Percentiles rank a stretch among this genome's conserved stretches.
Conservation (phyloP, 2,113 vertebrate species). For the Lamprotornis superbus region DNA sequence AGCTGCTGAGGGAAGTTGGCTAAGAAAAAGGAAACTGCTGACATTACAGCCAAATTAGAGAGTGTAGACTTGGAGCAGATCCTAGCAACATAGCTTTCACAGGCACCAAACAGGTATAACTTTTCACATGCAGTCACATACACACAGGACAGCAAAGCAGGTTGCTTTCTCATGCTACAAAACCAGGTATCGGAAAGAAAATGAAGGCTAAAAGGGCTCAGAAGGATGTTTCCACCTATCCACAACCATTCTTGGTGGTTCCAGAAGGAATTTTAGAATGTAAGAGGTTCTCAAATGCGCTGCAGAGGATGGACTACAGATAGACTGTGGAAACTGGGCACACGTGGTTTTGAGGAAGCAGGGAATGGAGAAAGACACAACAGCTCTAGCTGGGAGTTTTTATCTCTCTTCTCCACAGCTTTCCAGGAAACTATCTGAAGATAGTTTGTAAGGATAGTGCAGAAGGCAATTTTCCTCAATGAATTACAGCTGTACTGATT, state of each 20-base stretch:
- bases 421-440: not conserved
- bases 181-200: not conserved
- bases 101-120: not conserved
- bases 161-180: not conserved
- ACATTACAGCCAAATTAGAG: not conserved
- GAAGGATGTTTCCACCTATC: not conserved
- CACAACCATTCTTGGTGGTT: not conserved
- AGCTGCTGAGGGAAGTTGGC: not conserved
- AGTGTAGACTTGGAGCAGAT: not conserved
- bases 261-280: not conserved
- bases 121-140: not conserved
- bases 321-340: not conserved
- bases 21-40: not conserved
- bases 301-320: not conserved
- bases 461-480: too few species aligned
- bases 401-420: not conserved
- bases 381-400: not conserved
- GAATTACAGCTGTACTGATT: too few species aligned
- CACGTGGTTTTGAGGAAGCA: not conserved
- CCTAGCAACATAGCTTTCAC: not conserved
- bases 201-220: not conserved
- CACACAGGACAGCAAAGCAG: not conserved
- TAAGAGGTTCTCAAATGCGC: not conserved
- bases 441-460: too few species aligned
- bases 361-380: accelerated